Conservation (phyloP, 1,140 invertebrate genomes). For the Orchestia grillus region DNA sequence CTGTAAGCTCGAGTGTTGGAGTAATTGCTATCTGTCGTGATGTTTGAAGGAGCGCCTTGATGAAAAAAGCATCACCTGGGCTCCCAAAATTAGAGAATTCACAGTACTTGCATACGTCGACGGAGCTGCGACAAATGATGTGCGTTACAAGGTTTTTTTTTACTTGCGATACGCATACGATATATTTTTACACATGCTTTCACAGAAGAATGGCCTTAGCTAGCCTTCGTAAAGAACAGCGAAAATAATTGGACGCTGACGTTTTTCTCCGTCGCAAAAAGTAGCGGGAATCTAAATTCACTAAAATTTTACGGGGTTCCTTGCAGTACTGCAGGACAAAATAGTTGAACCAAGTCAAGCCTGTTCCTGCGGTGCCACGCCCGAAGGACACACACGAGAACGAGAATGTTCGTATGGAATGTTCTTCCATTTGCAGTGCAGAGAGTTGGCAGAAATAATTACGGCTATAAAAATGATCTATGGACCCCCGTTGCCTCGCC, state of each 20-base stretch:
- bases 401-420: not conserved
- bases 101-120: not conserved
- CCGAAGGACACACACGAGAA: not conserved
- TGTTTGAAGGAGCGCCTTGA: not conserved
- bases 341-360: not conserved
- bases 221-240: not conserved
- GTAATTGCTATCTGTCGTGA: not conserved
- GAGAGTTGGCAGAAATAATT: not conserved
- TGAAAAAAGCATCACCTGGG: not conserved
- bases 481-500: not conserved
- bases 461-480: not conserved
- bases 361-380: not conserved
- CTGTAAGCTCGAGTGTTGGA: not conserved
- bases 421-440: not conserved
- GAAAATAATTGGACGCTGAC: not conserved
- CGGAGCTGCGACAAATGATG: not conserved
- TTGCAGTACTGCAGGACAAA: not conserved
- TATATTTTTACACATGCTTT: too few relatives aligned
- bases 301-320: not conserved
- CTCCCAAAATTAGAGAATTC: not conserved
- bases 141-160: not conserved
- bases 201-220: not conserved
- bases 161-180: too few relatives aligned
- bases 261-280: not conserved
- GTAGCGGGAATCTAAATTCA: not conserved